Conservation (phyloP, 2,888 invertebrate species). For the Bellardia bayeri region DNA sequence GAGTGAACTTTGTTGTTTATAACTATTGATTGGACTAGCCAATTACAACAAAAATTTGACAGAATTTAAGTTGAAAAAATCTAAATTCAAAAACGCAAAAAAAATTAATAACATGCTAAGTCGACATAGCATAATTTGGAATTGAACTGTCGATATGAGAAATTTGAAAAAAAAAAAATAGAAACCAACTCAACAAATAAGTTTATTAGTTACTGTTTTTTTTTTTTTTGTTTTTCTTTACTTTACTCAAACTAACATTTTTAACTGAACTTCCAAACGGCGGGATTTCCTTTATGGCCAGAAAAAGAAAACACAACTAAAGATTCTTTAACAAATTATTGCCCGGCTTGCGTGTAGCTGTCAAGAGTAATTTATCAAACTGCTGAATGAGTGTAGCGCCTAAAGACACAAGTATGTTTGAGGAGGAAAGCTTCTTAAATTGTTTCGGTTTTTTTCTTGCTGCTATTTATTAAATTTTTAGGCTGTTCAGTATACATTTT, state of each 20-base stretch:
- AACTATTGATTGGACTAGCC: too few relatives aligned
- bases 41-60: too few relatives aligned
- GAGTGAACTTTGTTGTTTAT: too few relatives aligned
- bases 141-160: too few relatives aligned
- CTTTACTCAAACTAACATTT: background rate
- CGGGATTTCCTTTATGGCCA: background rate
- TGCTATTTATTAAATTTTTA: too few relatives aligned
- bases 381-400: conserved; percentile 34
- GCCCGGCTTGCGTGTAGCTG: conserved; percentile 60
- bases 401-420: background rate
- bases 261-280: background rate
- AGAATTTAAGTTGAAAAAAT: too few relatives aligned
- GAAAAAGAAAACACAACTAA: background rate
- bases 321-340: conserved; percentile 38
- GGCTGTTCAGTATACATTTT: conserved; percentile 7
- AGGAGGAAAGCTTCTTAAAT: too few relatives aligned
- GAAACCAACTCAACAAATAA: conserved; percentile 44
- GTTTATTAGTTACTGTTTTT: conserved; percentile 11
- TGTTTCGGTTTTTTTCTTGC: too few relatives aligned
- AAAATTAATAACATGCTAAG: too few relatives aligned
- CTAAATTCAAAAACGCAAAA: too few relatives aligned
- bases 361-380: conserved; percentile 61
- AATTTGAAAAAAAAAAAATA: background rate
- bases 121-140: too few relatives aligned
- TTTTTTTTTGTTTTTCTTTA: background rate